Evolutionary conservation across 1,140 invertebrate species (phyloP), one percentile per base, ranked within the genome.

Genomic region (Lordiphosa stackelbergi): DNA sequence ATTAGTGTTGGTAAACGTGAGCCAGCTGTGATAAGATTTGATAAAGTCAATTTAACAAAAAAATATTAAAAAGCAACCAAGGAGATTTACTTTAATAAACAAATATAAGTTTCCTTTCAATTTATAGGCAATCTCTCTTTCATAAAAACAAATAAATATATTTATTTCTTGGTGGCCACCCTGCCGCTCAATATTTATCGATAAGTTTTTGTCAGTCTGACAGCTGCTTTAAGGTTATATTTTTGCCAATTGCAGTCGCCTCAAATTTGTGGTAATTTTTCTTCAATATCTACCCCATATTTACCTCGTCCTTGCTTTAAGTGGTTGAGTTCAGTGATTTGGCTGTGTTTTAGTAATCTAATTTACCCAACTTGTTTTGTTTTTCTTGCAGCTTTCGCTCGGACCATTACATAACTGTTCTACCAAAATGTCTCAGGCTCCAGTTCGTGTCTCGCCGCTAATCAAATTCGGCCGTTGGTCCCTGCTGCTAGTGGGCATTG

Each of bases 391-490:
- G 77, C 60, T 66, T 48, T 38, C 65, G 52, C 36, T 62, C 40
- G 49, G 56, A 56, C 58, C 63, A 85, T 86, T 86, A 86, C 85
- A 86, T 86, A 86, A 86, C 73, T 59, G 28, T 31, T 31, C 35
- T 49, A 51, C 53, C 57, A 87, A 31, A 8, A 31, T 87, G 85
- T 87, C 85, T 61, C 85, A 87, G 58, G 90, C 91, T 73, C 93
- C 93, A 70, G 88, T 94, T 54, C 89, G 91, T 66, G 92, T 94
- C 63, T 93, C 93, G 13, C 93, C 93, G 38, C 84, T 94, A 16
- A 94, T 94, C 77, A 93, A 92, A 89, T 70, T 94, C 84, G 90
- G 90, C 13, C 90, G 94, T 85, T 95, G 93, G 93, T 92, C 90
- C 62, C 89, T 95, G 61, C 89, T 95, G 7, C 71, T 88, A 10